Conservation (phyloP, 2,888 invertebrate genomes). For the Ectemnius continuus region DNA sequence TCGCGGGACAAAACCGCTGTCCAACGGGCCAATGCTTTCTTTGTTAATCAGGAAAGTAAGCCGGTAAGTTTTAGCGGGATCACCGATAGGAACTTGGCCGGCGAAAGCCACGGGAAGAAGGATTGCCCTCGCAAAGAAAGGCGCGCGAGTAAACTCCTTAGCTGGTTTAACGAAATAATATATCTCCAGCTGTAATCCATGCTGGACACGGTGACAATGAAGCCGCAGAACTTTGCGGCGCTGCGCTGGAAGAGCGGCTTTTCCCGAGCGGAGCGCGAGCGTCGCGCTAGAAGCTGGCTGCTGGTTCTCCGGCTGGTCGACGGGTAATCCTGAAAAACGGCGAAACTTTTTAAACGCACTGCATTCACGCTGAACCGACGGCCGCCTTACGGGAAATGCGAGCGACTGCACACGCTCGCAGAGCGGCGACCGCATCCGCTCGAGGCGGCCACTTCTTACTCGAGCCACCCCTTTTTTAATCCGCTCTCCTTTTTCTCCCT, state of each 20-base stretch:
- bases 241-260: conserved; percentile 2
- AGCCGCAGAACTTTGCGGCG: conserved; percentile 57
- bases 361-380: conserved; percentile 27
- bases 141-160: conserved; percentile 40
- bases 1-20: no score
- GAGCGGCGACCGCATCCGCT: conserved; percentile 1
- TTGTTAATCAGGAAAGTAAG: no score
- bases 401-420: no score
- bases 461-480: no score
- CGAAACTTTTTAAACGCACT: conserved; percentile 59
- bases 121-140: not conserved
- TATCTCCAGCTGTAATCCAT: conserved; percentile 59
- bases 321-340: conserved; percentile 66
- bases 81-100: no score
- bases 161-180: conserved; percentile 59
- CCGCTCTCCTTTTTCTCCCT: conserved; percentile 14
- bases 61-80: no score
- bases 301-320: conserved; percentile 17
- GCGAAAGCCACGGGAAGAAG: no score
- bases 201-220: conserved; percentile 57
- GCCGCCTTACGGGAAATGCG: conserved; percentile 8
- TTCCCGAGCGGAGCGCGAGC: conserved; percentile 16
- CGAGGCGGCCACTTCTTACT: not conserved
- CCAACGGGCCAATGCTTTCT: no score
- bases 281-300: conserved; percentile 21